phyloP scores from a whole-genome alignment of 2,113 vertebrate genomes.

The Zosterops hypoxanthus region DNA sequence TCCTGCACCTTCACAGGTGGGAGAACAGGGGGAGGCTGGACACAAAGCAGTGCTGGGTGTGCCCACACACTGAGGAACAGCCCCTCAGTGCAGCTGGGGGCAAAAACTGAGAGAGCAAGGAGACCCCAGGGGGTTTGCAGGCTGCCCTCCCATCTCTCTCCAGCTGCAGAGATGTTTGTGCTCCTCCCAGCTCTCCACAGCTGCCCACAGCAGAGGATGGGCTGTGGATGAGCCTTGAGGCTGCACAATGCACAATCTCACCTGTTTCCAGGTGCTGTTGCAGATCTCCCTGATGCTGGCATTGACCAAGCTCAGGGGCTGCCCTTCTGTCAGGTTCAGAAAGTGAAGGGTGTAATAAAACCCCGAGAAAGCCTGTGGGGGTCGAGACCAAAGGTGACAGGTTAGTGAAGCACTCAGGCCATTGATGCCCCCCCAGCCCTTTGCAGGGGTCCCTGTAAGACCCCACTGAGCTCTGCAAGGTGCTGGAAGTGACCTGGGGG shows the following conservation, averaged over 20 bases:
- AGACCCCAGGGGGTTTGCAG: rapidly evolving
- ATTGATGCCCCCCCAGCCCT: rapidly evolving
- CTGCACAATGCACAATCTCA: background rate
- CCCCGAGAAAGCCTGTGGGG: slow-evolving; percentile 76
- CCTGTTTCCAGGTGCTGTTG: slow-evolving; percentile 70
- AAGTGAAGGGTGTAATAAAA: slow-evolving; percentile 77
- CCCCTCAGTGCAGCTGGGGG: background rate
- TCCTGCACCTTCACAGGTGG: slow-evolving; percentile 60
- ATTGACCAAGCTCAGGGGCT: slow-evolving; percentile 42
- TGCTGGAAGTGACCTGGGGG: rapidly evolving
- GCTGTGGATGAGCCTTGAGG: background rate
- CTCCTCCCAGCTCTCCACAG: background rate
- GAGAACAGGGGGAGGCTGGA: background rate
- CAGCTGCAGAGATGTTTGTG: background rate
- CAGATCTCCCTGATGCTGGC: slow-evolving; percentile 72
- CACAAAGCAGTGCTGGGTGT: background rate
- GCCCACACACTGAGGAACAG: background rate
- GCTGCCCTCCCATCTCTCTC: background rate
- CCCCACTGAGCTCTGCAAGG: background rate
- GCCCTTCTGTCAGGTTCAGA: slow-evolving; percentile 75
- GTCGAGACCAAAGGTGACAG: background rate
- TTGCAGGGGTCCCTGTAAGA: no score
- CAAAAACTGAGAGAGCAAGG: rapidly evolving
- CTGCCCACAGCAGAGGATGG: background rate
- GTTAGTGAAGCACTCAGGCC: background rate